phyloP scores from a whole-genome alignment of 37 sponge, comb jelly and placozoan genomes.

The Diacarnus erythraeanus region DNA sequence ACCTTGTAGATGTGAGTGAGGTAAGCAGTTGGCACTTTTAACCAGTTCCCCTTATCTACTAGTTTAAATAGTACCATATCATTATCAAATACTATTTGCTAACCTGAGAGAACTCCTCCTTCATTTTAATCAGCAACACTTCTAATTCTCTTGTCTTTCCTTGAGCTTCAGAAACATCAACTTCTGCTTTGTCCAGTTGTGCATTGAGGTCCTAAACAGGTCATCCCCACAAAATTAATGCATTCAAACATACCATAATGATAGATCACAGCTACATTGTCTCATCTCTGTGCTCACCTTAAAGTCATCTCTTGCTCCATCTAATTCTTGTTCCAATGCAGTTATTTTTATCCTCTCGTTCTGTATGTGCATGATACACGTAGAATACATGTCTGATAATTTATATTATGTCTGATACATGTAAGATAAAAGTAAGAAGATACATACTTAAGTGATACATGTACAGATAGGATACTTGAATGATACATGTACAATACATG shows the following conservation, averaged over 20 bases:
- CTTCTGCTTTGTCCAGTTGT: constrained; percentile 49
- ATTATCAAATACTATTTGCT: neutral
- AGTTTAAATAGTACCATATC: neutral
- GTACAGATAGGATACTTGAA: too few relatives aligned
- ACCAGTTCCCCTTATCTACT: too few relatives aligned
- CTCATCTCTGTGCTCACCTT: neutral
- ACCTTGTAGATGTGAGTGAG: too few relatives aligned
- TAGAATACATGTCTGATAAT: too few relatives aligned
- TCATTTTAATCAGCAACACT: neutral
- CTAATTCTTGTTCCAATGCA: constrained; percentile 59
- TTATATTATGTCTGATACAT: too few relatives aligned
- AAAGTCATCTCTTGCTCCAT: constrained; percentile 64
- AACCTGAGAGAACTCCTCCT: constrained; percentile 22
- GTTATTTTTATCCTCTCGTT: constrained; percentile 29
- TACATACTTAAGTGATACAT: too few relatives aligned
- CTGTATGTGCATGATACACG: too few relatives aligned
- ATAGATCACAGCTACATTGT: neutral
- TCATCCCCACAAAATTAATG: neutral
- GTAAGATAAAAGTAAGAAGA: too few relatives aligned
- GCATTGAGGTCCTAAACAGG: constrained; percentile 40
- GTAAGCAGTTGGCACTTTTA: neutral
- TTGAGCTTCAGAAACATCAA: neutral
- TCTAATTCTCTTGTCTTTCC: constrained; percentile 6
- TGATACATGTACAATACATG: too few relatives aligned
- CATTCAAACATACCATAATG: neutral